Evolutionary conservation across 1,140 invertebrate genomes (phyloP).

Genomic region (Aphaenogaster rudis): DNA sequence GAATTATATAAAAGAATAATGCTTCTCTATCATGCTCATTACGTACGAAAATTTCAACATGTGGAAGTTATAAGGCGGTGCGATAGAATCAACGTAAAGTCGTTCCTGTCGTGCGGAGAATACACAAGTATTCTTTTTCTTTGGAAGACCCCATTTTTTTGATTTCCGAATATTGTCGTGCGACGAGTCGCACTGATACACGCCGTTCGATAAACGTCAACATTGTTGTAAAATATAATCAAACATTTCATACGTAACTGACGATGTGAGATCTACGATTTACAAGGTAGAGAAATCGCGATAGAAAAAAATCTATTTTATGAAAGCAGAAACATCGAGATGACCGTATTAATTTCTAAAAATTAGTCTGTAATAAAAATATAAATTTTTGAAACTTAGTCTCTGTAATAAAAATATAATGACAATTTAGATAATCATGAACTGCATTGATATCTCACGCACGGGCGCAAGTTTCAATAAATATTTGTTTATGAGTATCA

Average conservation of each 20-base stretch:
- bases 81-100: conserved; percentile 54
- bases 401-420: conserved; percentile 22
- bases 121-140: conserved; percentile 5
- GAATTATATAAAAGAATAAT: conserved; percentile 60
- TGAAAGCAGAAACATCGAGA: not conserved
- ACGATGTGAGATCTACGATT: not conserved
- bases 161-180: conserved; percentile 46
- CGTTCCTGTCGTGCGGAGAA: conserved; percentile 13
- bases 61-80: conserved; percentile 45
- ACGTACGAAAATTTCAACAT: conserved; percentile 56
- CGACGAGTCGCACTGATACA: not conserved
- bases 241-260: conserved; percentile 10
- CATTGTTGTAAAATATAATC: conserved; percentile 8
- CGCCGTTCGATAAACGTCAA: conserved; percentile 18
- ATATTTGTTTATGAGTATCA: conserved; percentile 1
- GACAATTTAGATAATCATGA: not conserved
- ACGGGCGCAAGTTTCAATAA: not conserved
- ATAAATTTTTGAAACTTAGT: not conserved
- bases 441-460: not conserved
- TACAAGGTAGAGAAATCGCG: not conserved
- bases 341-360: not conserved
- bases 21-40: conserved; percentile 31
- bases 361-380: conserved; percentile 17
- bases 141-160: conserved; percentile 57
- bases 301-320: not conserved